Evolutionary conservation across 1,140 invertebrate genomes (phyloP), one percentile per base, ranked within the genome.

Genomic region (Drosophila miranda): DNA sequence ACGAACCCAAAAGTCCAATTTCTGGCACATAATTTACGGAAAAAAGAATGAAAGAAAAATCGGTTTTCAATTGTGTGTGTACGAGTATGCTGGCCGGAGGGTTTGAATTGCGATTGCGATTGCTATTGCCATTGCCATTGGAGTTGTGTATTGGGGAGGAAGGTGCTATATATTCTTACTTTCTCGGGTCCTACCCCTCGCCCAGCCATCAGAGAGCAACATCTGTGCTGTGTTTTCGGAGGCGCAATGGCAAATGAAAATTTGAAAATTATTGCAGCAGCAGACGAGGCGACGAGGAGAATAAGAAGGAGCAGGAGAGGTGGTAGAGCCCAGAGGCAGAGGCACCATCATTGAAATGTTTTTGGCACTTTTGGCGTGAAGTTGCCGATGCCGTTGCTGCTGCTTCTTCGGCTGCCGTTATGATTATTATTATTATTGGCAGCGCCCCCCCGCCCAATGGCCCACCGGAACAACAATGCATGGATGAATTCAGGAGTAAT

Each of bases 391-490:
- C 68, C 63, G 55, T 5, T 38, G 34, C 34, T 48, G 30, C 52
- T 59, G 54, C 66, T 52, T 52, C 16, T 52, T 14, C 30, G 44
- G 38, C 73, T 73, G 52, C 54, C 78, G 75, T 86, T 86, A 87
- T 86, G 81, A 86, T 86, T 86, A 86, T 86, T 86, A 72, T 86
- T 86, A 86, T 86, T 86, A 84, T 86, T 81, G 77, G 69, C 69
- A 59, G 58, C 52, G 28, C 21, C 0, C 23, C 13, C 14, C n/a
- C 9, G 26, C 14, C 9, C 45, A 14, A 19, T 49, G 23, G n/a
- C 7, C 41, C 53, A 21, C 9, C 16, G 46, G 42, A 62, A 61
- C 75, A 84, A 82, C 80, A 84, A 80, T 84, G 76, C 72, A 86
- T 76, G 81, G 73, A 74, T 79, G 67, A 78, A 83, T 66, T 83